These are phyloP conservation scores for Diploscapter pachys DNA, from an alignment of 1,140 invertebrate genomes.

Conservation along the genomic window DNA sequence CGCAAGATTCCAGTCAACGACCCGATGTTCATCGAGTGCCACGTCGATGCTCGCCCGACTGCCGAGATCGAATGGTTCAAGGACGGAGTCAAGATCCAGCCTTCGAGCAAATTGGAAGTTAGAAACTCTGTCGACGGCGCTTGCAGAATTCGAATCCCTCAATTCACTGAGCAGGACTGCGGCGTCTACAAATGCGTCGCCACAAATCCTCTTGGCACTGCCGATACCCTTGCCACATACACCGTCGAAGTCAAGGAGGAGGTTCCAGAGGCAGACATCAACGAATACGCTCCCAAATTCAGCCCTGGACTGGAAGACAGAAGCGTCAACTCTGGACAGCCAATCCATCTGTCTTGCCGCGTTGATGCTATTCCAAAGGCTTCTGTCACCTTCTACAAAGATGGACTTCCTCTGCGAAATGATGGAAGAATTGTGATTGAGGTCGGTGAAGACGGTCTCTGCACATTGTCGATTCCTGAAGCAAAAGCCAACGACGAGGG, in stretches of 20 bases:
- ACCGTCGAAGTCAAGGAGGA: slow-evolving; percentile 70
- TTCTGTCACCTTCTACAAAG: slow-evolving; percentile 72
- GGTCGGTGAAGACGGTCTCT: slow-evolving; percentile 72
- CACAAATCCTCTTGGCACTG: slow-evolving; percentile 83
- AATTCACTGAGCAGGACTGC: slow-evolving; percentile 81
- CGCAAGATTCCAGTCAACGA: slow-evolving; percentile 52
- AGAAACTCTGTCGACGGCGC: slow-evolving; percentile 76
- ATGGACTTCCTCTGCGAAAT: slow-evolving; percentile 71
- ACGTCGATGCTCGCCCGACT: slow-evolving; percentile 56
- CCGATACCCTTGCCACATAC: slow-evolving; percentile 75
- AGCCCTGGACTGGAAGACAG: slow-evolving; percentile 50
- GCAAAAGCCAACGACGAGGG: slow-evolving; percentile 78
- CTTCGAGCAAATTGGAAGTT: slow-evolving; percentile 70
- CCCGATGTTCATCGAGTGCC: slow-evolving; percentile 54
- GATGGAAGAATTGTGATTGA: slow-evolving; percentile 72
- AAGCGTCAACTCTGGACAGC: slow-evolving; percentile 41
- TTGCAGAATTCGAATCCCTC: slow-evolving; percentile 82
- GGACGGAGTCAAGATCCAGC: slow-evolving; percentile 65
- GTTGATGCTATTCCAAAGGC: slow-evolving; percentile 42
- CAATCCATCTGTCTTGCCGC: slow-evolving; percentile 42
- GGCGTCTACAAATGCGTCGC: slow-evolving; percentile 88
- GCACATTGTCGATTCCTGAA: slow-evolving; percentile 81
- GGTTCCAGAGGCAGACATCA: slow-evolving; percentile 30
- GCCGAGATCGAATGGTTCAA: slow-evolving; percentile 53
- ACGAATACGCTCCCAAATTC: slow-evolving; percentile 51